Conservation (phyloP, 2,888 invertebrate genomes). For the Diloba caeruleocephala region DNA sequence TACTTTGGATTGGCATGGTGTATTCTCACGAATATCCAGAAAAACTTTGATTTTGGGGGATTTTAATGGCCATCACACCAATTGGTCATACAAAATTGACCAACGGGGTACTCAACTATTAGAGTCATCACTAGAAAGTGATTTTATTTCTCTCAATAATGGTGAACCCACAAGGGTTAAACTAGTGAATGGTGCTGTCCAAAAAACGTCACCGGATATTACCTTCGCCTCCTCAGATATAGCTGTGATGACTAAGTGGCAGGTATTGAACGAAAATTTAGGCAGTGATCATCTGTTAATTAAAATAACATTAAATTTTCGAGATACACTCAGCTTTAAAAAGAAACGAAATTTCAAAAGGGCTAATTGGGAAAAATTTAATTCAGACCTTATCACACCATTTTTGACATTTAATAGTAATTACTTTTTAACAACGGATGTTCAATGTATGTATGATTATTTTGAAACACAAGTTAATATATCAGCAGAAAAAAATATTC, state of each 20-base stretch:
- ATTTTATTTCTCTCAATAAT: constrained; percentile 27
- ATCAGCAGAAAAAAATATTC: background rate
- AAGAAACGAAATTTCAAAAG: constrained; percentile 6
- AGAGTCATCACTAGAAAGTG: constrained; percentile 12
- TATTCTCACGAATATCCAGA: background rate
- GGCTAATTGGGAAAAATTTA: constrained; percentile 1
- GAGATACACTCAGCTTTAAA: background rate
- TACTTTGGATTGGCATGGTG: background rate
- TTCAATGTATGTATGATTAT: background rate
- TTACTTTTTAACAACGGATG: background rate
- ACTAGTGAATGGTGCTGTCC: constrained; percentile 23
- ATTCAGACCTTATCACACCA: background rate
- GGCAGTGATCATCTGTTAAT: background rate
- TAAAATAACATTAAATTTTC: background rate
- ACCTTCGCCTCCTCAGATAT: constrained; percentile 14
- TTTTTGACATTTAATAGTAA: background rate
- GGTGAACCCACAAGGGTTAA: constrained; percentile 31
- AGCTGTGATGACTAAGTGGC: constrained; percentile 4
- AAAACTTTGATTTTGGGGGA: background rate
- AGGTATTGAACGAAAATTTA: too few relatives aligned
- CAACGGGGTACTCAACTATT: background rate
- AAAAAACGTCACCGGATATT: constrained; percentile 21
- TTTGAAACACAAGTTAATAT: background rate
- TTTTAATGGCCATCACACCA: too few relatives aligned
- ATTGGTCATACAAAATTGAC: too few relatives aligned